Base-by-base conservation (phyloP, 2,888 invertebrate genomes). In the Dryococelus australis region DNA sequence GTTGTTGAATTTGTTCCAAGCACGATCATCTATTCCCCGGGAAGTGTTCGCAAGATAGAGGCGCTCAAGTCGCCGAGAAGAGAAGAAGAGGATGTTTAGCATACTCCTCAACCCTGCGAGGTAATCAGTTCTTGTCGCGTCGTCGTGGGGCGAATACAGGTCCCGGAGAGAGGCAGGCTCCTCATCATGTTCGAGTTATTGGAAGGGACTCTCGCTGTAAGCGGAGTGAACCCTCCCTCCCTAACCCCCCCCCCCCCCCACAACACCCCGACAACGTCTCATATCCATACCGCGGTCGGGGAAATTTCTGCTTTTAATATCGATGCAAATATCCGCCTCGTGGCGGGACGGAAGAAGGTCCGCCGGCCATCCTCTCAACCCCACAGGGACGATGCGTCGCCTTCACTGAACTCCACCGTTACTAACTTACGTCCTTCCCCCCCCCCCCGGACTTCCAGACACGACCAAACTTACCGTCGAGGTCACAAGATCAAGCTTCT, bases 181-280 rank as follows among this genome's bases (percentile, higher is more conserved):
- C 65, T 65, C 65, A 65, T 65, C 65, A n/a, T 65, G 65, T 65
- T 65, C 65, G 65, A 8, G 65, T 65, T 65, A 65, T 65, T 65
- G 65, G 65, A n/a, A n/a, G n/a, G 65, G 65, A 65, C 20, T n/a
- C 65, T n/a, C 20, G 65, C 65, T 24, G 24, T 9, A 65, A n/a
- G 24, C 65, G 24, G 6, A 8, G 65, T 8, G 35, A 35, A 35
- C 51, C 1, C 65, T 65, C 16, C 65, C 10, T 24, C 65, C 65
- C 65, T 65, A 12, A 9, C 12, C 12, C 65, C 20, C 65, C 65
- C 20, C 65, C 65, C 65, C 65, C 65, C 0, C 24, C 51, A 51
- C 12, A 51, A 12, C 51, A 51, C 51, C 51, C 2, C 51, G 51
- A 20, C 51, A 20, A 12, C 51, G 13, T 12, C n/a, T 65, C 65